Evolutionary conservation across 2,113 vertebrate genomes (phyloP).

Genomic region (Chiloscyllium plagiosum): DNA sequence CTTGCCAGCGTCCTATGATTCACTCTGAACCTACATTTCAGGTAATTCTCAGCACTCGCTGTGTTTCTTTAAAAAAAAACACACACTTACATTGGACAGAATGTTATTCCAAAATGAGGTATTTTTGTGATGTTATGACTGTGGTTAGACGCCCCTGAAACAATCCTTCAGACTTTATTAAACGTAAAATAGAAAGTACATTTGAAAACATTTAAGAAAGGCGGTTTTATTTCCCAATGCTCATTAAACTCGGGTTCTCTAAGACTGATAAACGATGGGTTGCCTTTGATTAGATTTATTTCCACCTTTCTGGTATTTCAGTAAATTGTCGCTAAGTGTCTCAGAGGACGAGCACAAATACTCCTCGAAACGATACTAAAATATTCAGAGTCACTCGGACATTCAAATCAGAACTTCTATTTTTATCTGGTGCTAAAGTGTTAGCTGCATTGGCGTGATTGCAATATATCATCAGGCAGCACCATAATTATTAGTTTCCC

Average conservation of each 20-base stretch:
- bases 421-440: conserved; percentile 46
- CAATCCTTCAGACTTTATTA: not conserved
- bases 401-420: conserved; percentile 36
- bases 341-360: conserved; percentile 20
- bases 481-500: conserved; percentile 60
- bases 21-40: not conserved
- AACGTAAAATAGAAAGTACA: not conserved
- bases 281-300: not conserved
- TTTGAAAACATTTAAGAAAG: not conserved
- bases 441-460: conserved; percentile 50
- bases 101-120: not conserved
- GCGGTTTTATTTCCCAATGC: not conserved
- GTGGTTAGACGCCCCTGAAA: not conserved
- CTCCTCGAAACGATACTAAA: not conserved
- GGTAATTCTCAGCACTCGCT: not conserved
- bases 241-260: conserved; percentile 1
- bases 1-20: not conserved
- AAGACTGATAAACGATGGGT: not conserved
- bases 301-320: conserved; percentile 28
- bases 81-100: not conserved
- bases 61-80: not conserved
- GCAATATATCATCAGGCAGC: conserved; percentile 63
- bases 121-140: not conserved
- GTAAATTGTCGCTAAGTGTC: conserved; percentile 20
- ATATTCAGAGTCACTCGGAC: conserved; percentile 26